phyloP scores from a whole-genome alignment of 2,797 vertebrate genomes.

The Gephyroberyx darwinii region DNA sequence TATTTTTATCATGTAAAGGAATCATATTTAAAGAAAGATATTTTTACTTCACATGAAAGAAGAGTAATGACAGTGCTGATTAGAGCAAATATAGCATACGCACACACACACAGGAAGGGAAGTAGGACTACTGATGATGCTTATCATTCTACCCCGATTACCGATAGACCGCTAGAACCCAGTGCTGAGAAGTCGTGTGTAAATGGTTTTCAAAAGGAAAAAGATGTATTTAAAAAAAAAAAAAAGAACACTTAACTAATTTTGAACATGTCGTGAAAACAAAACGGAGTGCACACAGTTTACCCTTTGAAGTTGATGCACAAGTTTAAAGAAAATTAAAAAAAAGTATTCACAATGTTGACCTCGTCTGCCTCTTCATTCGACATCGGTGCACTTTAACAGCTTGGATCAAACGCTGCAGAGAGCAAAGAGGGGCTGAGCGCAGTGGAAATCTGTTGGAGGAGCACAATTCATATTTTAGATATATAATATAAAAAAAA shows the following conservation, averaged over 20 bases:
- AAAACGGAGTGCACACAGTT: constrained; percentile 94
- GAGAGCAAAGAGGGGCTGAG: too few relatives aligned
- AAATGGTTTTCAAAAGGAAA: constrained; percentile 85
- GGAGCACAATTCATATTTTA: too few relatives aligned
- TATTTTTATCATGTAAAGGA: constrained; percentile 99
- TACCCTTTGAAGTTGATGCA: constrained; percentile 95
- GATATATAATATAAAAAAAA: too few relatives aligned
- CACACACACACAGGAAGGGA: constrained; percentile 62
- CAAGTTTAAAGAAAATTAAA: constrained; percentile 88
- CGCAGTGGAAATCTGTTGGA: too few relatives aligned
- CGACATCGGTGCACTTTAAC: neutral
- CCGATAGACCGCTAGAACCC: constrained; percentile 87
- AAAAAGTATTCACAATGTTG: constrained; percentile 74
- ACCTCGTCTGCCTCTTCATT: constrained; percentile 54
- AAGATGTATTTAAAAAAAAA: constrained; percentile 76
- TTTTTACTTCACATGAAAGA: constrained; percentile 94
- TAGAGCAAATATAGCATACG: constrained; percentile 53
- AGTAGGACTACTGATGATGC: constrained; percentile 86
- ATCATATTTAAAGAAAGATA: constrained; percentile 95
- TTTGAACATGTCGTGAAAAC: constrained; percentile 95
- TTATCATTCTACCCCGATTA: constrained; percentile 87
- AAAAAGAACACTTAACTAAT: constrained; percentile 88
- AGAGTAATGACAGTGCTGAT: constrained; percentile 51
- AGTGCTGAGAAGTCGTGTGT: constrained; percentile 91
- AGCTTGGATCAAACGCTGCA: neutral